These are phyloP conservation scores for Gopherus evgoodei DNA, from an alignment of 2,113 vertebrate species.

Conservation along the genomic window DNA sequence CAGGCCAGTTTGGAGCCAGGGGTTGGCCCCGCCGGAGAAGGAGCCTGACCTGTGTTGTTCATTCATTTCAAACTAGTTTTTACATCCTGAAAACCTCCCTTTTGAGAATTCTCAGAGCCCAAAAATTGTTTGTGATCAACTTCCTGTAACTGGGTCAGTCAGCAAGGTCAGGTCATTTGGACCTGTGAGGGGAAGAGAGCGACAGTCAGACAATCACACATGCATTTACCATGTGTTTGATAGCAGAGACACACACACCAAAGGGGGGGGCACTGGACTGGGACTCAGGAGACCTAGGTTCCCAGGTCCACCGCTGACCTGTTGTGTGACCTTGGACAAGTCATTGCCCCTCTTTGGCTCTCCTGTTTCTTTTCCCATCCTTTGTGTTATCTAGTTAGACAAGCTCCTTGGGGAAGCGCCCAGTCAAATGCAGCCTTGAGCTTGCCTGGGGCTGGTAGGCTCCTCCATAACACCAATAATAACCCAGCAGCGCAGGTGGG, in stretches of 20 bases:
- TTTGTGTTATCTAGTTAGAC: not conserved
- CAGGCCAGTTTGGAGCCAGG: not conserved
- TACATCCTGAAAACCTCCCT: not conserved
- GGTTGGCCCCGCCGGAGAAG: not conserved
- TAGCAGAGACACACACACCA: rapidly evolving
- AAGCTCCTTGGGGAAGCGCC: rapidly evolving
- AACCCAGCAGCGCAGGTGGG: not conserved
- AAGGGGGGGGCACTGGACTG: rapidly evolving
- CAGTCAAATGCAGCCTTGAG: not conserved
- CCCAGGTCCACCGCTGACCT: not conserved
- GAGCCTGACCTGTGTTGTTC: rapidly evolving
- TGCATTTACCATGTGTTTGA: not conserved
- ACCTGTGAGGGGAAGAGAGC: not conserved
- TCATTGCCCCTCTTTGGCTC: not conserved
- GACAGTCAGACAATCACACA: rapidly evolving
- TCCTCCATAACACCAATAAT: not conserved
- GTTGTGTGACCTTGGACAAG: rapidly evolving
- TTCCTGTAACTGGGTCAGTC: not conserved
- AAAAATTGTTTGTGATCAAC: not conserved
- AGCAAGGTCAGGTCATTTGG: not conserved
- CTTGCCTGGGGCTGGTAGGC: rapidly evolving
- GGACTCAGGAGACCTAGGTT: not conserved
- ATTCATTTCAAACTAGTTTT: not conserved
- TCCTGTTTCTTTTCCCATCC: rapidly evolving
- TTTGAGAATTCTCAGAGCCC: not conserved